Evolutionary conservation across 2,797 vertebrate genomes (phyloP).

Genomic region (Lerista edwardsae): DNA sequence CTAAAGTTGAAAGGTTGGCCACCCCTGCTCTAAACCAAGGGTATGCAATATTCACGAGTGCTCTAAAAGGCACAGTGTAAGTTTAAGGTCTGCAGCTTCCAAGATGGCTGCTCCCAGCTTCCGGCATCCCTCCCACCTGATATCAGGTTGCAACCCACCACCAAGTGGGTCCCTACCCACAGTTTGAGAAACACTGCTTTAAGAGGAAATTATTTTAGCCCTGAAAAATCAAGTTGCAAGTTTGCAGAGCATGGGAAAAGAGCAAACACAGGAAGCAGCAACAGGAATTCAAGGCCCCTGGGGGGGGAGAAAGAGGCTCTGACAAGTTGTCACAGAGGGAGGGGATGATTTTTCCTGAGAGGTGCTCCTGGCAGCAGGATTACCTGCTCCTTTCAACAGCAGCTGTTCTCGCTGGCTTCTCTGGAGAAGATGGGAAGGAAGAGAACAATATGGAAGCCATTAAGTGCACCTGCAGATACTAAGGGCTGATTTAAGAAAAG

Average conservation of each 20-base stretch:
- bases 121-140: too few species aligned
- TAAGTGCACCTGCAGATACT: constrained; percentile 51
- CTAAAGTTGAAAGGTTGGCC: too few species aligned
- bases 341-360: constrained; percentile 24
- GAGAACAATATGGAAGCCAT: constrained; percentile 27
- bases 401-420: constrained; percentile 54
- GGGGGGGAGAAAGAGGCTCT: neutral
- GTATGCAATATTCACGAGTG: too few species aligned
- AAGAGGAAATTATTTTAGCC: too few species aligned
- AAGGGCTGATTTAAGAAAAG: constrained; percentile 31
- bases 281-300: neutral
- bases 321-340: constrained; percentile 10
- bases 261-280: constrained; percentile 2
- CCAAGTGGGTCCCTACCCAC: too few species aligned
- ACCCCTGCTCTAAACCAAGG: too few species aligned
- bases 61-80: too few species aligned
- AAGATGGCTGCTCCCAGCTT: too few species aligned
- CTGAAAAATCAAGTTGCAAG: too few species aligned
- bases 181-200: too few species aligned
- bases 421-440: constrained; percentile 34
- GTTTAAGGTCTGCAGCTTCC: too few species aligned
- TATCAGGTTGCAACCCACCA: too few species aligned
- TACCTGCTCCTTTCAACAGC: constrained; percentile 55
- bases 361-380: constrained; percentile 36
- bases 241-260: neutral